Conservation (phyloP, 2,113 vertebrate genomes). For the Lophotis ruficrista region DNA sequence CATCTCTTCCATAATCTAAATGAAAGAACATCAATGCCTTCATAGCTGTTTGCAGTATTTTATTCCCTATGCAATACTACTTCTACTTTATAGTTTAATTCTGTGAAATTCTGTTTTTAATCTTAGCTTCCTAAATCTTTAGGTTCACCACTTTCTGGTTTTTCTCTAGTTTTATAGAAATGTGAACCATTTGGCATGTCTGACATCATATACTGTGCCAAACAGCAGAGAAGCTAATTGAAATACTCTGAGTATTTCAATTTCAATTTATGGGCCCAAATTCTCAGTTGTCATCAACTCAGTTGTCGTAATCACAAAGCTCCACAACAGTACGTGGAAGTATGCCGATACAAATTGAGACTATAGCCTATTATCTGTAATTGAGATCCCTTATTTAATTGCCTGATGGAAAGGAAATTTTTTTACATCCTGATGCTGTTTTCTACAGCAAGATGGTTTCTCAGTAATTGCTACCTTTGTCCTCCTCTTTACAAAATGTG, state of each 20-base stretch:
- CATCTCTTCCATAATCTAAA: not conserved
- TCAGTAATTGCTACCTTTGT: conserved; percentile 40
- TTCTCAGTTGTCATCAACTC: conserved; percentile 2
- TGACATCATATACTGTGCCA: conserved; percentile 2
- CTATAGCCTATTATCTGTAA: not conserved
- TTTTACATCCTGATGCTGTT: conserved; percentile 42
- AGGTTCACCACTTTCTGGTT: not conserved
- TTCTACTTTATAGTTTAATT: not conserved
- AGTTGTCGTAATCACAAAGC: not conserved
- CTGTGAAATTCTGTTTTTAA: not conserved
- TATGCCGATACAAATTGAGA: not conserved
- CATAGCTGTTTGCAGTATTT: not conserved
- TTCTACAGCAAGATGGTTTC: not conserved
- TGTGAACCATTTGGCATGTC: not conserved
- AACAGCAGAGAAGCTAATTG: conserved; percentile 1
- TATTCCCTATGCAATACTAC: not conserved
- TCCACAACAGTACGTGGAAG: not conserved
- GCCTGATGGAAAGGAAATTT: conserved; percentile 37
- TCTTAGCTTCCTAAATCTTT: not conserved
- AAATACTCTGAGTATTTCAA: not conserved
- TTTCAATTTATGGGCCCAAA: not conserved
- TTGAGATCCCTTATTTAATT: not conserved
- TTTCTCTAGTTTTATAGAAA: not conserved
- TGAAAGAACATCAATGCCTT: not conserved
- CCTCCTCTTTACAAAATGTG: not conserved